These are phyloP conservation scores for Limnephilus marmoratus DNA, from an alignment of 2,888 invertebrate species.

Conservation along the genomic window DNA sequence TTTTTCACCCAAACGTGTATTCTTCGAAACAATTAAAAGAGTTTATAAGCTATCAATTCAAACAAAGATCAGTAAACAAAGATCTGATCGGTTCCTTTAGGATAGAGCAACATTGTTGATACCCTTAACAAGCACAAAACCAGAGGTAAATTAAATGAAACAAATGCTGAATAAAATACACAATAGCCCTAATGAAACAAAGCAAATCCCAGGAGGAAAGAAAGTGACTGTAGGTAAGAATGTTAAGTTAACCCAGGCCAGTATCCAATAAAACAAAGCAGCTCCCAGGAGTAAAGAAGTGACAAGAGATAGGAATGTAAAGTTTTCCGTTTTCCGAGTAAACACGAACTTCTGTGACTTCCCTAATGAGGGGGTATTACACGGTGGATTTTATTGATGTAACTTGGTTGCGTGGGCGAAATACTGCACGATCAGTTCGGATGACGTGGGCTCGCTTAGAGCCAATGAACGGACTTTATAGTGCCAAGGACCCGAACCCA, in stretches of 20 bases:
- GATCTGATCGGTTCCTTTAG: background rate
- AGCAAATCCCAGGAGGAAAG: no score
- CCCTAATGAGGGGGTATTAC: conserved; percentile 36
- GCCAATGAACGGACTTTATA: conserved; percentile 10
- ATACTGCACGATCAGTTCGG: conserved; percentile 9
- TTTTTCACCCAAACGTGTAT: background rate
- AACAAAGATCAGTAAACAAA: background rate
- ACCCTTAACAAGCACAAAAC: background rate
- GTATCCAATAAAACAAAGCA: background rate
- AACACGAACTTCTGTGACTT: conserved; percentile 17
- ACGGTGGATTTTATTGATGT: conserved; percentile 3
- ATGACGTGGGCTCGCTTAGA: background rate
- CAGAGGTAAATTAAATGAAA: background rate
- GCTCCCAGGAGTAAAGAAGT: background rate
- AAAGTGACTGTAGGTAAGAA: no score
- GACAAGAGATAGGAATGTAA: background rate
- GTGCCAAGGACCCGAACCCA: background rate
- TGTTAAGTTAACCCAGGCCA: no score
- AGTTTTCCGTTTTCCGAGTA: background rate
- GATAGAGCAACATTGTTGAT: background rate
- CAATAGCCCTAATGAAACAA: background rate
- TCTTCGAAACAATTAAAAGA: background rate
- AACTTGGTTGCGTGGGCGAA: conserved; percentile 12
- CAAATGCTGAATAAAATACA: background rate
- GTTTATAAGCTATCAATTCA: background rate